Evolutionary conservation across 2,113 vertebrate species (phyloP), one percentile per base, ranked within the genome.

Genomic region (Nannospalax galili): DNA sequence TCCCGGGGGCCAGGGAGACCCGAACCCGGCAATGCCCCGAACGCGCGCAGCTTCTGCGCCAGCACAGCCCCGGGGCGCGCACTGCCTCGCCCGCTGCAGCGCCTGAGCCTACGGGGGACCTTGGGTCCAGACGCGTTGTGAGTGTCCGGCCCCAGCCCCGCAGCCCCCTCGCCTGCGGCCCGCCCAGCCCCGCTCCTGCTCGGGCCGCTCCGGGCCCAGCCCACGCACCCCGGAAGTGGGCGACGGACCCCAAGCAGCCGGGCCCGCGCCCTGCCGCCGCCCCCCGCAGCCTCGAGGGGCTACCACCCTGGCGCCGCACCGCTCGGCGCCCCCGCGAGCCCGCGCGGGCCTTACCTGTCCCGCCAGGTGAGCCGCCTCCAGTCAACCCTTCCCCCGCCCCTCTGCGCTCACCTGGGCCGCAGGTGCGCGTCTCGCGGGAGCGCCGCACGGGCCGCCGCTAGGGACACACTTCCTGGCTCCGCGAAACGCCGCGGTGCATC

Each of bases 391-490:
- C 64, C 98, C 97, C 97, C 92, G 81, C 78, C 97, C 96, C 97
- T 95, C 97, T 22, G 90, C 88, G 88, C 98, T 97, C 98, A 98
- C 98, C 98, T 98, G 98, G 58, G 67, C 92, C 97, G 90, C 98
- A 98, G 98, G 98, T 98, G 95, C 80, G 95, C 64, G 93, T 97
- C 97, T 96, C 98, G 98, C 98, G 98, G 98, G 97, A 98, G 89
- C 95, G 48, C 93, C 2, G 90, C 97, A 98, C 98, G 98, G 98
- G 96, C 58, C 73, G 98, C 97, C 97, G 97, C 96, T 97, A 91
- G 96, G 98, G 98, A 98, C 98, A 97, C 48, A 3, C 94, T 92
- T 97, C 95, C 7, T 45, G 75, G 22, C 79, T 4, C 84, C 84
- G 98, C 97, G 96, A 97, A 98, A 92, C 91, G 0, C 7, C 10